These are phyloP conservation scores for Hemicordylus capensis DNA, from an alignment of 2,113 vertebrate species.

Conservation along the genomic window DNA sequence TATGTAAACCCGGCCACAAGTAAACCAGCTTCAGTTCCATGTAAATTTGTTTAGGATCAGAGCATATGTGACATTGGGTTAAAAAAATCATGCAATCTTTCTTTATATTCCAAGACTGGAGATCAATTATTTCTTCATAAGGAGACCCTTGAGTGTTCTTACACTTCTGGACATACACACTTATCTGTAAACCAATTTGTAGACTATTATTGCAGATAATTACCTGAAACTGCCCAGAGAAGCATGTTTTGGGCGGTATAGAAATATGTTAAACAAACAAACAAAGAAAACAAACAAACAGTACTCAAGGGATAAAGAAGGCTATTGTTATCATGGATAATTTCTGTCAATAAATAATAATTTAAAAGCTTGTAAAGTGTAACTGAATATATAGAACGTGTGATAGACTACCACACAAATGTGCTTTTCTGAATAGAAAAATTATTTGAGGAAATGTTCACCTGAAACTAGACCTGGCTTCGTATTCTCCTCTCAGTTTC, in stretches of 20 bases:
- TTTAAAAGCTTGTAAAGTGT: background rate
- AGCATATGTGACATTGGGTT: background rate
- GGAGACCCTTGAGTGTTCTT: background rate
- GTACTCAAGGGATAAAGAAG: background rate
- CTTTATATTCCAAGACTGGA: background rate
- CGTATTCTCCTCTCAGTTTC: background rate
- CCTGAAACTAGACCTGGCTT: background rate
- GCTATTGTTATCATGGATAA: background rate
- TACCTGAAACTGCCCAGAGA: too few relatives aligned
- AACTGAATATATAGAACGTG: background rate
- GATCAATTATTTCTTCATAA: background rate
- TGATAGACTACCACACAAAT: background rate
- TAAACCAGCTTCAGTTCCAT: background rate
- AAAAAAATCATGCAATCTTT: too few relatives aligned
- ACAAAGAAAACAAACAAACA: too few relatives aligned
- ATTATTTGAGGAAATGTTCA: background rate
- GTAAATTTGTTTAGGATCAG: background rate
- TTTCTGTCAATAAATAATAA: background rate
- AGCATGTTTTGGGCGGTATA: too few relatives aligned
- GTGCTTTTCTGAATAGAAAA: too few relatives aligned
- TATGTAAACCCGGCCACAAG: background rate
- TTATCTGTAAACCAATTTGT: background rate
- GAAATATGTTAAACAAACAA: too few relatives aligned
- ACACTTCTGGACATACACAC: background rate
- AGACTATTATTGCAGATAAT: background rate